These are phyloP conservation scores for Dorcus parallelipipedus DNA, from an alignment of 2,888 invertebrate species.

Conservation along the genomic window DNA sequence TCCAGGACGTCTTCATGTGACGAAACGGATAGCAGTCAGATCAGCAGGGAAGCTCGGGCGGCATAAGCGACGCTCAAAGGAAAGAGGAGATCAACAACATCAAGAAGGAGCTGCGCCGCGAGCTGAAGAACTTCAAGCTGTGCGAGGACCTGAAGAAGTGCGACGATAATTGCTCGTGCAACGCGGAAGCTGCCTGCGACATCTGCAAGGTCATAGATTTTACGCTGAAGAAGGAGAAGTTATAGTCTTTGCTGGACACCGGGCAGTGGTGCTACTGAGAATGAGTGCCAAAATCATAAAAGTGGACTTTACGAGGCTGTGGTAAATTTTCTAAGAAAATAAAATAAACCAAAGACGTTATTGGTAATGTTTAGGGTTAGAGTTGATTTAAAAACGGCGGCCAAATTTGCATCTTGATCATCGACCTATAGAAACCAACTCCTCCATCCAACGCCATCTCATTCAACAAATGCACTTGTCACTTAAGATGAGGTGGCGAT, in stretches of 20 bases:
- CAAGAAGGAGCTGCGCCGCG: slow-evolving; percentile 15
- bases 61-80: slow-evolving; percentile 14
- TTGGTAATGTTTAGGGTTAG: no score
- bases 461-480: no score
- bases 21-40: slow-evolving; percentile 50
- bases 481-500: no score
- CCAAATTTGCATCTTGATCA: no score
- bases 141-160: slow-evolving; percentile 48
- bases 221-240: slow-evolving; percentile 45
- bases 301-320: slow-evolving; percentile 10
- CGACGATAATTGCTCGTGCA: slow-evolving; percentile 47
- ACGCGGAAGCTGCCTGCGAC: slow-evolving; percentile 46
- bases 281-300: neutral
- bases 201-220: slow-evolving; percentile 48
- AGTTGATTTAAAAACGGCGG: no score
- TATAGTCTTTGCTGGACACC: slow-evolving; percentile 29
- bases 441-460: no score
- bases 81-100: slow-evolving; percentile 10
- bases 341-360: neutral
- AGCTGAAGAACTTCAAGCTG: slow-evolving; percentile 42
- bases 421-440: no score
- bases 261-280: neutral
- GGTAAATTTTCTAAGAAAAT: slow-evolving; percentile 12
- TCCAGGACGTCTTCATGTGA: slow-evolving; percentile 81
- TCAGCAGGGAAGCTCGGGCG: slow-evolving; percentile 24